Conservation (phyloP, 2,113 vertebrate genomes). For the Malurus melanocephalus region DNA sequence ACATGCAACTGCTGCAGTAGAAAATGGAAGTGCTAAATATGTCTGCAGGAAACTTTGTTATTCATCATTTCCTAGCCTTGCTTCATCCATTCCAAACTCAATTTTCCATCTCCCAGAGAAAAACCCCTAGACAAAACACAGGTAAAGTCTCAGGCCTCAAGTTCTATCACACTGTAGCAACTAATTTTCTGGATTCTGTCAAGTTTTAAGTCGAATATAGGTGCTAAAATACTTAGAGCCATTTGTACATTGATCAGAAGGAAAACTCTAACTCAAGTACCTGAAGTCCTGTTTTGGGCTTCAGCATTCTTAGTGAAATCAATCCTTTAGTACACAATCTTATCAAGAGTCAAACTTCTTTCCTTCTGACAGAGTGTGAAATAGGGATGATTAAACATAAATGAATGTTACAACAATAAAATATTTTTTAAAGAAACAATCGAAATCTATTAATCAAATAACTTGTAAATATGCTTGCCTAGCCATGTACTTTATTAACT, state of each 20-base stretch:
- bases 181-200: neutral
- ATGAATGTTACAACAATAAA: neutral
- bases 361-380: neutral
- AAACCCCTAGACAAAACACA: neutral
- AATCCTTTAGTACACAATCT: neutral
- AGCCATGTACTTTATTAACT: neutral
- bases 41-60: neutral
- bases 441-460: neutral
- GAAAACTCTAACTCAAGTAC: neutral
- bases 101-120: neutral
- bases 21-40: neutral
- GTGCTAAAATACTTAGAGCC: neutral
- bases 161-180: neutral
- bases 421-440: neutral
- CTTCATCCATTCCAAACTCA: neutral
- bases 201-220: neutral
- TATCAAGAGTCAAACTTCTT: neutral
- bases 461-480: neutral
- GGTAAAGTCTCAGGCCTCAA: neutral
- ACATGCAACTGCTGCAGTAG: neutral
- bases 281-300: neutral
- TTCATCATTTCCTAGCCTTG: neutral
- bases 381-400: neutral
- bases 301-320: neutral
- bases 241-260: neutral